Percentiles rank a stretch among this genome's conserved stretches.
Evolutionary conservation across 2,888 invertebrate species (phyloP).

Genomic region (Reticulitermes lucifugus): DNA sequence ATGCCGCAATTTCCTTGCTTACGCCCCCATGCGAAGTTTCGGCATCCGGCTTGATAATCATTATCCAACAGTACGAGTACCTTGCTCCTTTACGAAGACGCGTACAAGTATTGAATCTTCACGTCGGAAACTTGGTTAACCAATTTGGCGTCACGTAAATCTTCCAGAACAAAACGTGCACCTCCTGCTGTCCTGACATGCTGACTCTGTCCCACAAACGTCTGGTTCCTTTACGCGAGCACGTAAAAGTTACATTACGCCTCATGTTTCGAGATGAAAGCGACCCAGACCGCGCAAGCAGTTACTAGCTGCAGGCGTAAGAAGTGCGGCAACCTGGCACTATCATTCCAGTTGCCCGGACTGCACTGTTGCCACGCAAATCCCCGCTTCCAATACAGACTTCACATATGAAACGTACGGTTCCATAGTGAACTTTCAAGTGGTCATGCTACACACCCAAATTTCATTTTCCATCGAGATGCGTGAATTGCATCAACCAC

Average conservation of each 20-base stretch:
- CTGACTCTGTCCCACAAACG: conserved; percentile 22
- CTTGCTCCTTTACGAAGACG: not conserved
- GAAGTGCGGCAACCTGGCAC: conserved; percentile 40
- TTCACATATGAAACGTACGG: not conserved
- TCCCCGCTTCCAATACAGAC: not conserved
- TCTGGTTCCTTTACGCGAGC: conserved; percentile 16
- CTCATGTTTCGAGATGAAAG: conserved; percentile 34
- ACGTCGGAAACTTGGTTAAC: conserved; percentile 23
- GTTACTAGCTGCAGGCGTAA: conserved; percentile 32
- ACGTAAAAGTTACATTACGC: conserved; percentile 2
- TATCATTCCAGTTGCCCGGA: conserved; percentile 1
- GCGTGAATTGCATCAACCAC: not conserved
- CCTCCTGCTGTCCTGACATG: conserved; percentile 1
- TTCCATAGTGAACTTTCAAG: too few relatives aligned
- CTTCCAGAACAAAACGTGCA: not conserved
- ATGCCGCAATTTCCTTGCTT: not conserved
- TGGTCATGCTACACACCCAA: not conserved
- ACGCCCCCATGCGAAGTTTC: not conserved
- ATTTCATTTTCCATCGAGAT: not conserved
- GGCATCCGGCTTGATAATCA: not conserved
- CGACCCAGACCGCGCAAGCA: conserved; percentile 27
- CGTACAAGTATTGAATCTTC: not conserved
- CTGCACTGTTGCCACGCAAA: conserved; percentile 34
- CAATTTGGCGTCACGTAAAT: not conserved
- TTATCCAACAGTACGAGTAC: not conserved